Evolutionary conservation across 2,113 vertebrate genomes (phyloP).

Genomic region (Tamias sibiricus): DNA sequence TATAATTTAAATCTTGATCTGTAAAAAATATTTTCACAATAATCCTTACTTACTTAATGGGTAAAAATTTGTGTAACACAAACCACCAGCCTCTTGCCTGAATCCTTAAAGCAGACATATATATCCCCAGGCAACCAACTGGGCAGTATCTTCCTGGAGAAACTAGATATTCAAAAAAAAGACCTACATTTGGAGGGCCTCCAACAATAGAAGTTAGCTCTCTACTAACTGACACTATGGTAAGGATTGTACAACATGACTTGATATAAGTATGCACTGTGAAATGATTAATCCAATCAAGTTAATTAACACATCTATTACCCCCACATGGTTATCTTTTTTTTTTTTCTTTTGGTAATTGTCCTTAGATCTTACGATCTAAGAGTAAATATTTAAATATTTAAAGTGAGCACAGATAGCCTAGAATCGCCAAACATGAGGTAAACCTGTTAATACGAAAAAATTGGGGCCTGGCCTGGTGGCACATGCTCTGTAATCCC

Average conservation of each 20-base stretch:
- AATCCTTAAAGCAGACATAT: neutral
- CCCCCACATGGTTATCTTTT: neutral
- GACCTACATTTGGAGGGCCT: neutral
- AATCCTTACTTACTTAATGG: neutral
- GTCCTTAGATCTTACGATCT: neutral
- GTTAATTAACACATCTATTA: neutral
- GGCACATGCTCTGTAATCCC: neutral
- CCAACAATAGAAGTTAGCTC: neutral
- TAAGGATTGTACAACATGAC: neutral
- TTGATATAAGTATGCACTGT: neutral
- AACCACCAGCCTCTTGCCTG: conserved; percentile 3
- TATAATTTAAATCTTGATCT: conserved; percentile 55
- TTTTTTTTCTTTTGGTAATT: too few relatives aligned
- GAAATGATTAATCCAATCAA: neutral
- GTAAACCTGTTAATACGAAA: neutral
- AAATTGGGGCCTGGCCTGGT: neutral
- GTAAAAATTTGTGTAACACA: conserved; percentile 28
- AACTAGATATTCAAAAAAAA: conserved; percentile 36
- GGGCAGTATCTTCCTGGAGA: neutral
- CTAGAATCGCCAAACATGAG: neutral
- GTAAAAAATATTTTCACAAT: conserved; percentile 49
- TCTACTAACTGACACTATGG: neutral
- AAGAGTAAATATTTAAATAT: neutral
- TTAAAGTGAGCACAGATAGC: conserved; percentile 37
- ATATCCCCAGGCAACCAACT: conserved; percentile 1